These are phyloP conservation scores for Drosophila koepferae DNA, from an alignment of 2,888 invertebrate species.

Conservation along the genomic window DNA sequence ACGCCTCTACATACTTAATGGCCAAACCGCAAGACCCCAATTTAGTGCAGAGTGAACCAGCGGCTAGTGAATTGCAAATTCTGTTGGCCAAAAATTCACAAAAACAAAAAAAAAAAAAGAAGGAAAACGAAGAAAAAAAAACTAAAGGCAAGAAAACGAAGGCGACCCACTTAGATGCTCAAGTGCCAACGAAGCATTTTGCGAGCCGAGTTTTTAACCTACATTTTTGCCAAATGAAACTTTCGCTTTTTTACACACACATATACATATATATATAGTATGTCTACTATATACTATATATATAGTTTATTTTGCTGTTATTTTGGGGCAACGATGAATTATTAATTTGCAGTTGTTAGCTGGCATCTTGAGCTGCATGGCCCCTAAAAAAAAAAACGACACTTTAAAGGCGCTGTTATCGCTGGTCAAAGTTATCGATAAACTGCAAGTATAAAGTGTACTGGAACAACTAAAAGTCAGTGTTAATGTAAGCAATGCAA, in stretches of 20 bases:
- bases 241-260: conserved; percentile 6
- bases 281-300: conserved; percentile 1
- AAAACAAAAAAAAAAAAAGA: not conserved
- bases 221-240: conserved; percentile 71
- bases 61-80: conserved; percentile 5
- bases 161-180: conserved; percentile 73
- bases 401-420: not conserved
- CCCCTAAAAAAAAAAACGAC: too few species aligned
- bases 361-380: conserved; percentile 36
- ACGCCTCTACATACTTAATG: not conserved
- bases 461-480: too few species aligned
- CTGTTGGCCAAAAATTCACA: conserved; percentile 9
- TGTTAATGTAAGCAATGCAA: not conserved
- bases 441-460: too few species aligned
- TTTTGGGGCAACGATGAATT: conserved; percentile 31
- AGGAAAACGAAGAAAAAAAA: not conserved
- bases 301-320: conserved; percentile 17
- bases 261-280: not conserved
- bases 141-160: conserved; percentile 8
- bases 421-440: not conserved
- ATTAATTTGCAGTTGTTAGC: conserved; percentile 49
- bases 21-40: too few species aligned
- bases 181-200: conserved; percentile 70
- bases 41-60: not conserved
- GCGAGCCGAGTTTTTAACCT: conserved; percentile 66